A percentile compares a stretch with the other conserved stretches of the same genome.
Evolutionary conservation across 2,888 invertebrate genomes (phyloP).

Genomic region (Geotrupes spiniger): DNA sequence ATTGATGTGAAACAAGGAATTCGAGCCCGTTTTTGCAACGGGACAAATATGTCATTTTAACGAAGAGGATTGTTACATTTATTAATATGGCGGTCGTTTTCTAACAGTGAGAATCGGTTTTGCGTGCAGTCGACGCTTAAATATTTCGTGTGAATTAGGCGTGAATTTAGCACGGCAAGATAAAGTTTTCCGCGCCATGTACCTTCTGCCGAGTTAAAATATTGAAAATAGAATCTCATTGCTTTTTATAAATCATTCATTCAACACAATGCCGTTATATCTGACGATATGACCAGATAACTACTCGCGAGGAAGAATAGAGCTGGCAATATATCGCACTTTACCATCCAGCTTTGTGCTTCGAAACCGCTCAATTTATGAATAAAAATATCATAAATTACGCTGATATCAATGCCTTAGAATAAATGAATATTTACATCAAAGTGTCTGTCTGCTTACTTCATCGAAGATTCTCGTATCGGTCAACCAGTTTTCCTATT

Average conservation of each 20-base stretch:
- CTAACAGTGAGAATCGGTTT: too few relatives aligned
- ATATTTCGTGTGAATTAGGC: conserved; percentile 2
- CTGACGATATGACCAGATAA: conserved; percentile 22
- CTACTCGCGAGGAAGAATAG: conserved; percentile 41
- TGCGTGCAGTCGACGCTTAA: not conserved
- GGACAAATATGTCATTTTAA: too few relatives aligned
- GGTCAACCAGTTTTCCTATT: conserved; percentile 1
- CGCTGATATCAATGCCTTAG: conserved; percentile 41
- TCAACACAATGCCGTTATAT: conserved; percentile 40
- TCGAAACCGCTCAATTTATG: conserved; percentile 45
- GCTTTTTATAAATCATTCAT: conserved; percentile 47
- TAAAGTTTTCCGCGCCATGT: conserved; percentile 39
- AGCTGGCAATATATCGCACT: conserved; percentile 41
- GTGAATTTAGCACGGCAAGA: conserved; percentile 22
- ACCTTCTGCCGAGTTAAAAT: conserved; percentile 38
- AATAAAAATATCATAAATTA: conserved; percentile 48
- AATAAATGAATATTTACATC: conserved; percentile 45
- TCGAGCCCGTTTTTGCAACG: too few relatives aligned
- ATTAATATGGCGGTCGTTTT: too few relatives aligned
- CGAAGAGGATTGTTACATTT: too few relatives aligned
- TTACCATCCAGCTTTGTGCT: conserved; percentile 36
- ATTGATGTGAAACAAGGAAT: too few relatives aligned
- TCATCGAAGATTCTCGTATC: conserved; percentile 2
- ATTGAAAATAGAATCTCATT: conserved; percentile 42
- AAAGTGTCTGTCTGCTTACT: conserved; percentile 21